Conservation (phyloP, 2,797 vertebrate genomes). For the Poliocrania exsul region DNA sequence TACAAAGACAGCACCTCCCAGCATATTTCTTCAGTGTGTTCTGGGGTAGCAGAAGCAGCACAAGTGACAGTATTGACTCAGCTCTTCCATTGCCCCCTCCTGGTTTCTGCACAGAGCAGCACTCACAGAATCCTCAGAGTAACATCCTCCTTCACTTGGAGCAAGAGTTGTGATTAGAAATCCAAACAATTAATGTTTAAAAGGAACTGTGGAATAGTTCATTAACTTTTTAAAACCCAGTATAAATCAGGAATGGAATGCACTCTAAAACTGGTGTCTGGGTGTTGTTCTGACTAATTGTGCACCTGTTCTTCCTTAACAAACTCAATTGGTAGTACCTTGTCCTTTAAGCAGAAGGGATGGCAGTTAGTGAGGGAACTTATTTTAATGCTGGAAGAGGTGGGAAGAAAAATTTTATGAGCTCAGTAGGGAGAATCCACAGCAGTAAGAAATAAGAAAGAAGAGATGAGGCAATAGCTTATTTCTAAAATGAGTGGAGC, state of each 20-base stretch:
- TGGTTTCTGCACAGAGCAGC: not conserved
- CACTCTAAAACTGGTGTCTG: not conserved
- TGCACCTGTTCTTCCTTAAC: not conserved
- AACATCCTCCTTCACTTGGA: not conserved
- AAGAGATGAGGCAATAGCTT: not conserved
- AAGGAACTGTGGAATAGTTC: not conserved
- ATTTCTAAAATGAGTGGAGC: not conserved
- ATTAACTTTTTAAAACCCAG: not conserved
- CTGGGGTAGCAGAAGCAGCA: not conserved
- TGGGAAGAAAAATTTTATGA: not conserved
- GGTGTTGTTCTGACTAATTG: not conserved
- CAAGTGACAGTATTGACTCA: not conserved
- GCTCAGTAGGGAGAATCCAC: not conserved
- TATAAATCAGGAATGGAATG: not conserved
- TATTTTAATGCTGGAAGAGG: not conserved
- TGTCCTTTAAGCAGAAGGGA: not conserved
- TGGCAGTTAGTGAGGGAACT: not conserved
- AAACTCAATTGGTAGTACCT: not conserved
- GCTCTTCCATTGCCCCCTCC: slow-evolving; percentile 33
- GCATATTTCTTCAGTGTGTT: rapidly evolving
- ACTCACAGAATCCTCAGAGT: not conserved
- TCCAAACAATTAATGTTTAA: not conserved
- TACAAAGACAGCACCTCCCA: not conserved
- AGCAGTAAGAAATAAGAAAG: not conserved
- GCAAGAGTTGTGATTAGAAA: not conserved